Base-by-base conservation (phyloP, 2,113 vertebrate species). In the Colinus virginianus region DNA sequence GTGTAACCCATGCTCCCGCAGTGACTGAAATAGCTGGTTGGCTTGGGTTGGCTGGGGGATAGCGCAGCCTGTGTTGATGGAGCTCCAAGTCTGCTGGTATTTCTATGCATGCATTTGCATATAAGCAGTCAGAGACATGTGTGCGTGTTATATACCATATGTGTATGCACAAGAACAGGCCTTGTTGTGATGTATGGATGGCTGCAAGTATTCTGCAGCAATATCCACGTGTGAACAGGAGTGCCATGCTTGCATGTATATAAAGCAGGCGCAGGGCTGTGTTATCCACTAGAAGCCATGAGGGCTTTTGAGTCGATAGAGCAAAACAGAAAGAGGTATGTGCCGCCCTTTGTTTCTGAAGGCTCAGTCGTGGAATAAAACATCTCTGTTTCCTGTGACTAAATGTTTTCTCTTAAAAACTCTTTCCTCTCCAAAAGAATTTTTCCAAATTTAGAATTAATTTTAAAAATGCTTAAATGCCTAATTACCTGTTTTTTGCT, bases 1-100 rank as follows among this genome's bases (percentile, higher is more conserved):
- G 58, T 51, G 61, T 85, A 93, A 92, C 59, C 51, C 7, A 0
- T 78, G 61, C 82, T 92, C 87, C 87, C 78, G 76, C 61, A 42
- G 76, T 75, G 79, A 90, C 84, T 87, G 59, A 87, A 94, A 96
- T 78, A 91, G 64, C 68, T 71, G 79, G 15, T 77, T 83, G 94
- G 40, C 79, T 75, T 77, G 42, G 42, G 22, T 64, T 81, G 82
- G 13, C 19, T 20, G 92, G 26, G 42, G 68, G 34, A 82, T 53
- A 90, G 51, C 0, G 0, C 13, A 84, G 58, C 59, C 55, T 1
- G 0, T 77, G 36, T 25, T 87, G 36, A 82, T 77, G 78, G 49
- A 77, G 26, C 42, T 77, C 62, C 15, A 48, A 9, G 4, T 21
- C 38, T 89, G 38, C 63, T 67, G 75, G 16, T 26, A 16, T 87